Evolutionary conservation across 2,797 vertebrate genomes (phyloP).

Genomic region (Simalia tracyae): DNA sequence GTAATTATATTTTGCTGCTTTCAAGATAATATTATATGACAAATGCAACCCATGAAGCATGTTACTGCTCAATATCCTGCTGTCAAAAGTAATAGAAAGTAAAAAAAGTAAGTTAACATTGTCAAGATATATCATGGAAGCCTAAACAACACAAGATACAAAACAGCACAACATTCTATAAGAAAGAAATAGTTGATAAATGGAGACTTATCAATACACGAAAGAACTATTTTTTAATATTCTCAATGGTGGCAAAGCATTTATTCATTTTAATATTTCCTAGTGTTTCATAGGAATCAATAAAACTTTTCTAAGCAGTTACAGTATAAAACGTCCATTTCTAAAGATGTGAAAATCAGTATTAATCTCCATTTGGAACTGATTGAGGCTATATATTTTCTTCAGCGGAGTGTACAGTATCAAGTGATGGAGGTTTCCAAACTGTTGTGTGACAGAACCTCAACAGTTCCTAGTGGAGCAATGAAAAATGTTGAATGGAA

Average conservation of each 20-base stretch:
- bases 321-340: background rate
- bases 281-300: background rate
- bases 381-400: background rate
- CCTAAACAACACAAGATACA: slow-evolving; percentile 7
- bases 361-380: background rate
- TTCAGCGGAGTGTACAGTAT: background rate
- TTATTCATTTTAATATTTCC: background rate
- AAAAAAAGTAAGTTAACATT: slow-evolving; percentile 7
- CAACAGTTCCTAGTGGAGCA: background rate
- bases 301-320: background rate
- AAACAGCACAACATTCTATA: background rate
- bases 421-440: background rate
- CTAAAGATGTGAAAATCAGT: background rate
- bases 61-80: background rate
- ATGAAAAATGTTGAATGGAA: background rate
- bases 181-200: background rate
- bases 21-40: slow-evolving; percentile 4
- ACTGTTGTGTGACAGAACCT: background rate
- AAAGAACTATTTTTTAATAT: background rate
- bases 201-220: background rate
- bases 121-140: background rate
- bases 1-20: slow-evolving; percentile 11
- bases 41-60: slow-evolving; percentile 18
- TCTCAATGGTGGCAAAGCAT: background rate
- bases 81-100: slow-evolving; percentile 24